Conservation (phyloP, 2,888 invertebrate species). For the Hirtodrosophila confusa region DNA sequence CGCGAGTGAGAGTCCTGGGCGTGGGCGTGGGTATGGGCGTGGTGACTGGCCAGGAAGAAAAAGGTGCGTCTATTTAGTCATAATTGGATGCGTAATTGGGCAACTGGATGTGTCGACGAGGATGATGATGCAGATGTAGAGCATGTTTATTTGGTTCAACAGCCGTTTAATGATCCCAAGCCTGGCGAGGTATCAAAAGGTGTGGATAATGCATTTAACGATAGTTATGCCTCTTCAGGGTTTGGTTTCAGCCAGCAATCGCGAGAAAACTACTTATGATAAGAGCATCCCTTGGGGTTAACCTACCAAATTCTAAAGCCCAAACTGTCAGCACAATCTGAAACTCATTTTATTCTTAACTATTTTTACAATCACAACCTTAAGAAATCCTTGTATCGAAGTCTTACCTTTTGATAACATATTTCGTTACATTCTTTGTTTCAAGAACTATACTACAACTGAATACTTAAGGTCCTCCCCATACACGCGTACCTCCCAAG, state of each 20-base stretch:
- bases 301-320: too few relatives aligned
- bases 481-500: too few relatives aligned
- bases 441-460: too few relatives aligned
- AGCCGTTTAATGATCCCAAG: slow-evolving; percentile 13
- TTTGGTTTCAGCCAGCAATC: not conserved
- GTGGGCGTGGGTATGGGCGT: slow-evolving; percentile 27
- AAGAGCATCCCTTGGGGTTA: too few relatives aligned
- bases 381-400: too few relatives aligned
- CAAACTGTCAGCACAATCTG: too few relatives aligned
- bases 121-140: slow-evolving; percentile 28
- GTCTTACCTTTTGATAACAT: too few relatives aligned
- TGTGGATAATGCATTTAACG: slow-evolving; percentile 24
- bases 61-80: slow-evolving; percentile 74
- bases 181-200: slow-evolving; percentile 9
- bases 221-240: not conserved
- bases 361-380: too few relatives aligned
- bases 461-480: too few relatives aligned
- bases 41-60: not conserved
- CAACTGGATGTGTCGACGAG: slow-evolving; percentile 8
- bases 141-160: slow-evolving; percentile 21
- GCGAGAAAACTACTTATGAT: too few relatives aligned
- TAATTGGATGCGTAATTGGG: slow-evolving; percentile 76
- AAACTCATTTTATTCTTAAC: too few relatives aligned
- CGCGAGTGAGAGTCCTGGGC: slow-evolving; percentile 30
- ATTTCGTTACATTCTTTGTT: too few relatives aligned